phyloP scores from a whole-genome alignment of 2,797 vertebrate species.

The Enteromius radiatus region DNA sequence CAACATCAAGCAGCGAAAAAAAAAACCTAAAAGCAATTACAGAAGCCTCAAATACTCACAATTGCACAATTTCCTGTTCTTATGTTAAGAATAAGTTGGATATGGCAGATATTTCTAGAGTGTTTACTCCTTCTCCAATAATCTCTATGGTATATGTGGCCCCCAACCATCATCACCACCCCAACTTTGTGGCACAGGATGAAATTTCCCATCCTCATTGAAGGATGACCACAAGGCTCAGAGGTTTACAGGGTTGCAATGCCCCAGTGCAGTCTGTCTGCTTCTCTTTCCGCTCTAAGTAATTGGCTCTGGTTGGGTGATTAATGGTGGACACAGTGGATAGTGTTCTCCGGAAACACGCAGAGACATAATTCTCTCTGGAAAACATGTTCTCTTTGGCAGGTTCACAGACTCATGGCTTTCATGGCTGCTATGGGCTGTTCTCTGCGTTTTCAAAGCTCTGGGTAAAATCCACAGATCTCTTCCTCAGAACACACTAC shows the following conservation, averaged over 20 bases:
- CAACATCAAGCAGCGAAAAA: neutral
- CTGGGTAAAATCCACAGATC: conserved; percentile 25
- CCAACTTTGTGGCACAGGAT: conserved; percentile 50
- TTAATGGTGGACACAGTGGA: conserved; percentile 77
- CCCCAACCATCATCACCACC: neutral
- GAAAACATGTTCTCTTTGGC: conserved; percentile 58
- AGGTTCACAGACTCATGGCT: conserved; percentile 59
- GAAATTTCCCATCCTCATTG: conserved; percentile 57
- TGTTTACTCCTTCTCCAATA: conserved; percentile 29
- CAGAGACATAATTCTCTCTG: conserved; percentile 62
- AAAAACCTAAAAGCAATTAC: neutral
- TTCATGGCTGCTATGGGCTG: conserved; percentile 15
- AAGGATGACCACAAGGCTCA: conserved; percentile 66
- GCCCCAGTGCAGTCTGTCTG: conserved; percentile 50
- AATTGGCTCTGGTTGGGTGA: conserved; percentile 78
- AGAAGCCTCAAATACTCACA: neutral
- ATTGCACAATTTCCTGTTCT: neutral
- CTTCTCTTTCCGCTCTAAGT: conserved; percentile 60
- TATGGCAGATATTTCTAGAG: neutral
- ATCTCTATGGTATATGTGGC: conserved; percentile 17
- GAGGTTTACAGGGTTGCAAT: conserved; percentile 69
- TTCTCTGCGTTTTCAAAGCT: conserved; percentile 48
- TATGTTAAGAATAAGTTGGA: neutral
- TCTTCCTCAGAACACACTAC: conserved; percentile 50
- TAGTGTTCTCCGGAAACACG: conserved; percentile 71